Evolutionary conservation across 2,113 vertebrate genomes (phyloP), one percentile per base, ranked within the genome.

Genomic region (Misgurnus anguillicaudatus): DNA sequence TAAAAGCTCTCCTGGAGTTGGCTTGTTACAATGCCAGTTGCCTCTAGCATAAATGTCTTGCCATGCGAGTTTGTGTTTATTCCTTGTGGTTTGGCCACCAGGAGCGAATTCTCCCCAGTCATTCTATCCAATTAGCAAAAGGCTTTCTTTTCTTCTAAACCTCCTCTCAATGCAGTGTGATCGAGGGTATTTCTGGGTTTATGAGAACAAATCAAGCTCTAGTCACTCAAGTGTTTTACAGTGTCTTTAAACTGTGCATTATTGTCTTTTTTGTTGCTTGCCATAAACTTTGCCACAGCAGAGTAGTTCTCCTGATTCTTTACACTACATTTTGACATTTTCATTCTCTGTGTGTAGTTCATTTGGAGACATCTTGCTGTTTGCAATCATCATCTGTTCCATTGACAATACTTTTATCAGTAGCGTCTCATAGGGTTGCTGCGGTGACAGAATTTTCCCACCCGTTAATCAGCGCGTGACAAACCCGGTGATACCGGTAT

Each of bases 61-160:
- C 80, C 61, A 78, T 75, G 77, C 82, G 80, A 85, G 83, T 71
- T 53, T 73, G 70, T 19, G 79, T 87, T 84, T 75, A 82, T 82
- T 4, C 4, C 79, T 77, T 38, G 48, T 86, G 80, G 86, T 83
- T 6, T 55, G 87, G 87, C 89, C 84, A 88, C 82, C 86, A 83
- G 78, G 24, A 86, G 89, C 80, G 82, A 87, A 90, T 90, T 90
- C 88, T 88, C 87, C 88, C 73, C 72, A 86, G 89, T 87, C 86
- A 89, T 90, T 90, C 88, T 85, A 89, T 89, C 90, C 88, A 92
- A 91, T 91, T 91, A 90, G 75, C 79, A 87, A 80, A 80, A 89
- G 74, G 83, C 86, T 83, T 84, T 73, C 82, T 80, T 82, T 81
- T 86, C 82, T 84, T 79, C 72, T 31, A 36, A 14, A 48, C 47